These are phyloP conservation scores for Chelonus formosanus DNA, from an alignment of 2,888 invertebrate species.

Conservation along the genomic window DNA sequence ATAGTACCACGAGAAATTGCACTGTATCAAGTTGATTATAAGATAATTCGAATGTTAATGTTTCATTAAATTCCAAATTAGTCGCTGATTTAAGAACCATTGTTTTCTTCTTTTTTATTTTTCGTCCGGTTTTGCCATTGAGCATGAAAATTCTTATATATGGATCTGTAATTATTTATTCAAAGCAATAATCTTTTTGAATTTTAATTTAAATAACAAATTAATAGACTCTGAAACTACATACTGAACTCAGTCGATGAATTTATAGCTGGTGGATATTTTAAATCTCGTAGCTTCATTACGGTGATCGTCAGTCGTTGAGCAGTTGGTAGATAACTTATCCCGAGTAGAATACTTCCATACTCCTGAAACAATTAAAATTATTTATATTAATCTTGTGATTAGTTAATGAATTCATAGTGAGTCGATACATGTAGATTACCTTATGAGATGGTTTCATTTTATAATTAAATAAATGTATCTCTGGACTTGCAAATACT, in stretches of 20 bases:
- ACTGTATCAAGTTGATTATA: slow-evolving; percentile 60
- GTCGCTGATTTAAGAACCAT: slow-evolving; percentile 49
- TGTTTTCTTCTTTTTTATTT: slow-evolving; percentile 64
- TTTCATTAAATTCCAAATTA: slow-evolving; percentile 65
- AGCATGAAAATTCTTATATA: slow-evolving; percentile 64
- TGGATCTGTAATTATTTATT: slow-evolving; percentile 55
- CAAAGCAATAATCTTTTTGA: too few relatives aligned
- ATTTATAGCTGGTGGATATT: slow-evolving; percentile 51
- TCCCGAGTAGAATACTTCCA: slow-evolving; percentile 64
- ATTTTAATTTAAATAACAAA: too few relatives aligned
- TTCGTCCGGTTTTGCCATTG: slow-evolving; percentile 61
- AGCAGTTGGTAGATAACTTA: slow-evolving; percentile 66
- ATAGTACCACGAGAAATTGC: slow-evolving; percentile 61
- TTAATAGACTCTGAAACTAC: slow-evolving; percentile 37
- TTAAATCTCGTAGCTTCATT: slow-evolving; percentile 64
- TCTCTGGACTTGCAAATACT: slow-evolving; percentile 59
- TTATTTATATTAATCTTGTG: slow-evolving; percentile 2
- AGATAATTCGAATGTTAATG: slow-evolving; percentile 64
- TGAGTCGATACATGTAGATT: slow-evolving; percentile 9
- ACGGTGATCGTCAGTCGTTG: slow-evolving; percentile 66
- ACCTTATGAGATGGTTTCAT: slow-evolving; percentile 64
- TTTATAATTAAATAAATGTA: slow-evolving; percentile 62
- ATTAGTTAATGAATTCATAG: background rate
- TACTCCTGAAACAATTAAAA: slow-evolving; percentile 55
- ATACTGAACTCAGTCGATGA: slow-evolving; percentile 62